Conservation (phyloP, 2,888 invertebrate species). For the Aethes cnicana region DNA sequence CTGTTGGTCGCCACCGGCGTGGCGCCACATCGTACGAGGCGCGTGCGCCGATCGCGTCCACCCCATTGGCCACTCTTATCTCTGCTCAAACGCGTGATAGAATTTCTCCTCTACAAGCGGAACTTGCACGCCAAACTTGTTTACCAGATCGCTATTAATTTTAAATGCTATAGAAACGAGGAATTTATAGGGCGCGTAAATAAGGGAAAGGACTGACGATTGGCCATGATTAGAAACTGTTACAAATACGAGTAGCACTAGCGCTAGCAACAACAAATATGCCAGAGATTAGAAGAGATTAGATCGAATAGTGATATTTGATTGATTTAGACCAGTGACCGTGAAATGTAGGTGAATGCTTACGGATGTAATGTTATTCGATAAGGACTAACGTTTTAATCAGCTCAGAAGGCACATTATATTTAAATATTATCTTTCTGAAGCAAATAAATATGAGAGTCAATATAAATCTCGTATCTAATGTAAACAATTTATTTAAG, state of each 20-base stretch:
- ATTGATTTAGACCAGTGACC: constrained; percentile 14
- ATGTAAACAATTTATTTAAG: constrained; percentile 27
- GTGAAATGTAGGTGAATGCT: constrained; percentile 23
- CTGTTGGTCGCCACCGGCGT: constrained; percentile 58
- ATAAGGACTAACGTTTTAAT: constrained; percentile 15
- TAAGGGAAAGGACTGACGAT: constrained; percentile 2
- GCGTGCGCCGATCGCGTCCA: constrained; percentile 56
- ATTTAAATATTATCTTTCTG: background rate
- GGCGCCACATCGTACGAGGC: constrained; percentile 76
- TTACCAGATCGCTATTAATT: constrained; percentile 19
- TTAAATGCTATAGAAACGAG: constrained; percentile 28
- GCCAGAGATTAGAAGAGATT: constrained; percentile 15
- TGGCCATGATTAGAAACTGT: constrained; percentile 19
- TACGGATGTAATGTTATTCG: constrained; percentile 16
- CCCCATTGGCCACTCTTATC: constrained; percentile 76
- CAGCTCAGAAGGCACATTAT: background rate
- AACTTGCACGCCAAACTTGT: constrained; percentile 42
- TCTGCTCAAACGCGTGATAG: constrained; percentile 63
- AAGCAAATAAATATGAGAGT: constrained; percentile 1
- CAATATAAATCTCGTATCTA: constrained; percentile 12
- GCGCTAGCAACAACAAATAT: constrained; percentile 12
- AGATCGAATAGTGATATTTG: constrained; percentile 7
- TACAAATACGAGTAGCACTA: background rate
- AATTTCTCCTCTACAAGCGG: constrained; percentile 76
- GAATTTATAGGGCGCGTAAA: constrained; percentile 20